Conservation (phyloP, 2,888 invertebrate species). For the Halictus ligatus region DNA sequence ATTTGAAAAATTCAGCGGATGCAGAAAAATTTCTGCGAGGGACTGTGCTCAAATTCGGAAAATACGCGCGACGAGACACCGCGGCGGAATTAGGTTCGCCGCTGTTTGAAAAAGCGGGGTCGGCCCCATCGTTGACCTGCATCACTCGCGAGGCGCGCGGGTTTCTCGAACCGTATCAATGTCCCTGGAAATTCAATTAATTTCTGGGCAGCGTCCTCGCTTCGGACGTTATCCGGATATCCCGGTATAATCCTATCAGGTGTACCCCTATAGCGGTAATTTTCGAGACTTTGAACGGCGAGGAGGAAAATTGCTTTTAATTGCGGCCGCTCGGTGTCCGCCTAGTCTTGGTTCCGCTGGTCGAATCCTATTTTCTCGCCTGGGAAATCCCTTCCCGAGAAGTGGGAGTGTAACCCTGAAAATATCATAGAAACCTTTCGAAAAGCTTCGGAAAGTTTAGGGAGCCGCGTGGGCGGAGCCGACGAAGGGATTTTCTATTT, state of each 20-base stretch:
- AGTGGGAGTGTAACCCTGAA: not conserved
- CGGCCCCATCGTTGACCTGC: slow-evolving; percentile 5
- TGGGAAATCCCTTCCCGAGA: not conserved
- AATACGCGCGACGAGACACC: not conserved
- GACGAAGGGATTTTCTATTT: not conserved
- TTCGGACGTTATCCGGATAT: not conserved
- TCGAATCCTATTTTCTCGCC: not conserved
- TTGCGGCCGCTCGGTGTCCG: not conserved
- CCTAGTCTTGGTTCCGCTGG: not conserved
- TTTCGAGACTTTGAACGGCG: not conserved
- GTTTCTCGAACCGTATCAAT: not conserved
- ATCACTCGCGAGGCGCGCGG: slow-evolving; percentile 15
- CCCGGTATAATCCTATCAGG: not conserved
- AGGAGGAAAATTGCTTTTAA: slow-evolving; percentile 10
- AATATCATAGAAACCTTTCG: not conserved
- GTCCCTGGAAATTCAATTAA: slow-evolving; percentile 22
- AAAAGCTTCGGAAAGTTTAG: too few species aligned
- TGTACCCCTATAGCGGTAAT: not conserved
- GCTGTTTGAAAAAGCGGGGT: not conserved
- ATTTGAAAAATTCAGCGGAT: not conserved
- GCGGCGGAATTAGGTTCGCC: not conserved
- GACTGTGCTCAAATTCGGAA: not conserved
- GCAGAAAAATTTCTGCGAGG: not conserved
- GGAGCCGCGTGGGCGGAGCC: not conserved
- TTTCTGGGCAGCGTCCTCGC: not conserved